Base-by-base conservation (phyloP, 2,797 vertebrate species). In the Oreochromis mossambicus region DNA sequence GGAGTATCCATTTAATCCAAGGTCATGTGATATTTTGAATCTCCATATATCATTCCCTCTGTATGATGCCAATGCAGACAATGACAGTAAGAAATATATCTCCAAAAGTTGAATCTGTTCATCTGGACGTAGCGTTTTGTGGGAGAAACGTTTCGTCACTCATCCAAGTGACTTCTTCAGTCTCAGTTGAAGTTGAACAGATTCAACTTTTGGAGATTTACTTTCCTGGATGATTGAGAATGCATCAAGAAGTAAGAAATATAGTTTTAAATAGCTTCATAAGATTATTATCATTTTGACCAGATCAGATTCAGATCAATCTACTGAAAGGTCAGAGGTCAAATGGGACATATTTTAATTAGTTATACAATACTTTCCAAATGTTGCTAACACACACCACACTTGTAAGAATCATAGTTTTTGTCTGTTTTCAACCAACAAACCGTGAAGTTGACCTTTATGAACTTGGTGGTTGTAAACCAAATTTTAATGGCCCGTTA, bases 401-500 rank as follows among this genome's bases (percentile, higher is more conserved):
- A 15, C 13, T 1, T 56, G 26, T 56, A 29, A 56, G 19, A 36
- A 63, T 13, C 10, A 13, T 63, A 36, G 1, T 63, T 63, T n/a
- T 63, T n/a, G 10, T 63, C 58, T 11, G 4, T 36, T 63, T 63
- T 36, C 32, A 63, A 63, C 32, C 19, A 36, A 13, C 32, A 63
- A 1, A 36, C n/a, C 12, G 17, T 36, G 4, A 63, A n/a, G 32
- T n/a, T 1, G 29, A 58, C 1, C 15, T 19, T 58, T 32, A 58
- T 8, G 32, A 58, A 15, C 26, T 6, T 58, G 55, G 8, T 32
- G 17, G 0, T 3, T 29, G 0, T 9, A 58, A 58, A 32, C 14
- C 15, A 6, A 10, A 58, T 32, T 17, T 0, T 32, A 32, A 0
- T 0, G 14, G 2, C 8, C 26, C 1, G 6, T 3, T 36, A n/a